Evolutionary conservation across 2,888 invertebrate species (phyloP).

Genomic region (Uloborus plumipes): DNA sequence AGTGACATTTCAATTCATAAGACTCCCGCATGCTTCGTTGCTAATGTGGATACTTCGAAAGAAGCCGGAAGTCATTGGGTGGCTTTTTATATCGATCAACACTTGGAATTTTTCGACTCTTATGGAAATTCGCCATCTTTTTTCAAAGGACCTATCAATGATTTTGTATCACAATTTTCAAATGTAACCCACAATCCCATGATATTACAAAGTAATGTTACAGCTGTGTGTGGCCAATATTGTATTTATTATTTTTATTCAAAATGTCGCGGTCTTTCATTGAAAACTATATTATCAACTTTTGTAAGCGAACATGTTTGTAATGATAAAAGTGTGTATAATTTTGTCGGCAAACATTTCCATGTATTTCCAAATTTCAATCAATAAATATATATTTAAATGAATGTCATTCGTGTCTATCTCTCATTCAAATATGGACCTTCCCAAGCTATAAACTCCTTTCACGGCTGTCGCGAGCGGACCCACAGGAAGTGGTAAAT

Average conservation of each 20-base stretch:
- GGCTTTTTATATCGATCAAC: too few relatives aligned
- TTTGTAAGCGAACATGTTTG: not conserved
- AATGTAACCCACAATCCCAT: slow-evolving; percentile 4
- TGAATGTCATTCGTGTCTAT: not conserved
- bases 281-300: too few relatives aligned
- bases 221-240: too few relatives aligned
- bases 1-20: not conserved
- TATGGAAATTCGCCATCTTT: too few relatives aligned
- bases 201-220: not conserved
- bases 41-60: not conserved
- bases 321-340: slow-evolving; percentile 4
- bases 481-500: slow-evolving; percentile 20
- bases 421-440: slow-evolving; percentile 1
- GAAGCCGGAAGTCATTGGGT: not conserved
- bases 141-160: not conserved
- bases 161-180: not conserved
- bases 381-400: not conserved
- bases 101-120: too few relatives aligned
- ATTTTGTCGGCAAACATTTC: not conserved
- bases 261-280: too few relatives aligned
- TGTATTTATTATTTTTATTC: too few relatives aligned
- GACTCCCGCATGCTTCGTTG: not conserved
- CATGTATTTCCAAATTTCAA: too few relatives aligned
- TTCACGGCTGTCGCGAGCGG: slow-evolving; percentile 13
- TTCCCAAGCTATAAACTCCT: not conserved